Evolutionary conservation across 2,888 invertebrate species (phyloP), one percentile per base, ranked within the genome.

Genomic region (Eupeodes luniger): DNA sequence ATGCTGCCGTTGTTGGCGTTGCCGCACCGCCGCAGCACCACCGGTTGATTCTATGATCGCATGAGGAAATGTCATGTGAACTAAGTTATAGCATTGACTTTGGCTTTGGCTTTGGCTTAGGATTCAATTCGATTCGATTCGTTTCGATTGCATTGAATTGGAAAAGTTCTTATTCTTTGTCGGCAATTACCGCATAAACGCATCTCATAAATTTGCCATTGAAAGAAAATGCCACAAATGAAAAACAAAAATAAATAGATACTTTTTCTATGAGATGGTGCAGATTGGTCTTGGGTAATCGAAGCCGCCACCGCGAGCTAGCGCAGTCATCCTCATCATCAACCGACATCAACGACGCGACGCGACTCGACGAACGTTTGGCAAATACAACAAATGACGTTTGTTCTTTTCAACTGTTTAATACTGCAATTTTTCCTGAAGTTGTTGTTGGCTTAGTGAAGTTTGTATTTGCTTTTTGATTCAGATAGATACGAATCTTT

Each of bases 141-240:
- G 6, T 7, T 9, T 40, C 40, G 76, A 81, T 85, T 70, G 66
- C 72, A 75, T 76, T 81, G 72, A 69, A 81, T 78, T 77, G 77
- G 78, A 84, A 84, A 77, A 88, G 85, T 88, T 88, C 85, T 85
- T 88, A 85, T 85, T 88, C 88, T 85, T 88, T 88, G 88, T 88
- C 88, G 88, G 88, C 88, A 88, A 88, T 88, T 88, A 88, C 88
- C 64, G 81, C 88, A 85, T 85, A 88, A 88, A 88, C 88, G 88
- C 88, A 85, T 88, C 88, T 88, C 88, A 88, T 88, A 88, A 88
- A 85, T 88, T 81, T 66, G 27, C 83, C 47, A 80, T 72, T 44
- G 86, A 79, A 76, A 69, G 74, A 70, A 57, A 70, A 69, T 69
- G 16, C 53, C 53, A 57, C 34, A 49, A 55, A 67, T 49, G 61